These are phyloP conservation scores for Lasioglossum zephyrum DNA, from an alignment of 2,888 invertebrate genomes.

Conservation along the genomic window DNA sequence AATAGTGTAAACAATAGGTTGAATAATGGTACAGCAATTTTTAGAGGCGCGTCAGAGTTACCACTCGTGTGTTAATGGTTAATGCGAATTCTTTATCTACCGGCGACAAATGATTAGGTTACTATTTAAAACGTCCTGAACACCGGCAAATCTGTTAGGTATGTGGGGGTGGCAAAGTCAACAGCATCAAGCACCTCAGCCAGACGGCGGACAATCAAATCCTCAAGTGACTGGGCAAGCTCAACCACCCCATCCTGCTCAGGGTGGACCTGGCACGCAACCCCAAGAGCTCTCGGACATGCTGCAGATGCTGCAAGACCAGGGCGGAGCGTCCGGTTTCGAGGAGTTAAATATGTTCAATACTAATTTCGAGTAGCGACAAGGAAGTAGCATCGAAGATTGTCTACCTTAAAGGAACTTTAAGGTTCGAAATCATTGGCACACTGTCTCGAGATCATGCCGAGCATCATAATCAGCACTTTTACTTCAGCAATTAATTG, in stretches of 20 bases:
- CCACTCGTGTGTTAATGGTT: too few species aligned
- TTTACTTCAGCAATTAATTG: constrained; percentile 56
- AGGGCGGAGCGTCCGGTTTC: constrained; percentile 92
- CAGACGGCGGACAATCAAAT: constrained; percentile 80
- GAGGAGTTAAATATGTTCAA: constrained; percentile 97
- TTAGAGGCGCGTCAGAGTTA: too few species aligned
- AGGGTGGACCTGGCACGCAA: constrained; percentile 87
- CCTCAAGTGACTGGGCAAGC: constrained; percentile 79
- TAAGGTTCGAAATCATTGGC: constrained; percentile 44
- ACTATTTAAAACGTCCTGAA: neutral
- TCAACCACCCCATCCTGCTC: constrained; percentile 80
- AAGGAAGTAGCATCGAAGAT: constrained; percentile 50
- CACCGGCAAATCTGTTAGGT: constrained; percentile 83
- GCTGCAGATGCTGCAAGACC: constrained; percentile 95
- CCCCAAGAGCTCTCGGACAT: constrained; percentile 95
- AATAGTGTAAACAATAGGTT: too few species aligned
- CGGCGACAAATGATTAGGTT: too few species aligned
- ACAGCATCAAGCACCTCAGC: constrained; percentile 81
- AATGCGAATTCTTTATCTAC: too few species aligned
- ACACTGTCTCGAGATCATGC: constrained; percentile 49
- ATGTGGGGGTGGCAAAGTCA: constrained; percentile 92
- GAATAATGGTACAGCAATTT: too few species aligned
- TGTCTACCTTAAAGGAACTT: constrained; percentile 52
- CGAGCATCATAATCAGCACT: constrained; percentile 60
- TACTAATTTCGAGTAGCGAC: constrained; percentile 88